Evolutionary conservation across 2,888 invertebrate genomes (phyloP).

Genomic region (Helicoverpa assulta): DNA sequence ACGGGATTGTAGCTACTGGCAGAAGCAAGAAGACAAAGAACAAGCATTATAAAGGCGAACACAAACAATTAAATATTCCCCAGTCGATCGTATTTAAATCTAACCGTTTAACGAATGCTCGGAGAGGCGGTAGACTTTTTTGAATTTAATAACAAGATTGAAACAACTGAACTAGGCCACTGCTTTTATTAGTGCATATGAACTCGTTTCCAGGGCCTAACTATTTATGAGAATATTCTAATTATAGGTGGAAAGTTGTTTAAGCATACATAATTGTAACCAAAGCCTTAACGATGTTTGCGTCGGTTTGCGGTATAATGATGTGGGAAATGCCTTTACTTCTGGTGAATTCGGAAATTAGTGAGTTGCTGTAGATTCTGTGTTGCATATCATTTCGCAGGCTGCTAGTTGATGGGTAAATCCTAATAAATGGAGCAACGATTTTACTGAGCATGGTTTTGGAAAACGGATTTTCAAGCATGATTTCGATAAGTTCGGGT

Average conservation of each 20-base stretch:
- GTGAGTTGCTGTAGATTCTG: background rate
- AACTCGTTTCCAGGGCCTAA: slow-evolving; percentile 22
- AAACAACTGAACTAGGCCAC: slow-evolving; percentile 24
- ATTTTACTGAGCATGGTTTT: no score
- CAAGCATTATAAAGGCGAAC: no score
- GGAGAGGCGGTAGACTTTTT: background rate
- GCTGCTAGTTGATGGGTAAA: no score
- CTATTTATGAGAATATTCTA: slow-evolving; percentile 18
- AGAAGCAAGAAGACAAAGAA: no score
- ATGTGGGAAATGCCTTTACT: background rate
- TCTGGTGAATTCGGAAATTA: background rate
- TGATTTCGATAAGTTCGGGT: no score
- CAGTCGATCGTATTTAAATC: background rate
- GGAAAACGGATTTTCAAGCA: no score
- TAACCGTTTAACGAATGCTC: background rate
- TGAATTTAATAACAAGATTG: slow-evolving; percentile 20
- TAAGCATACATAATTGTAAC: slow-evolving; percentile 5
- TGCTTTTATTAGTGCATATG: slow-evolving; percentile 21
- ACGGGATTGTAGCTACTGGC: no score
- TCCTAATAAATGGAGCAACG: no score
- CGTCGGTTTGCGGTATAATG: background rate
- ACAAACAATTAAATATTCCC: no score
- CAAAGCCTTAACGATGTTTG: background rate
- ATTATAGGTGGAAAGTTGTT: slow-evolving; percentile 6
- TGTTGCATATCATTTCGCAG: no score